Evolutionary conservation across 2,113 vertebrate genomes (phyloP).

Genomic region (Globicephala melas): DNA sequence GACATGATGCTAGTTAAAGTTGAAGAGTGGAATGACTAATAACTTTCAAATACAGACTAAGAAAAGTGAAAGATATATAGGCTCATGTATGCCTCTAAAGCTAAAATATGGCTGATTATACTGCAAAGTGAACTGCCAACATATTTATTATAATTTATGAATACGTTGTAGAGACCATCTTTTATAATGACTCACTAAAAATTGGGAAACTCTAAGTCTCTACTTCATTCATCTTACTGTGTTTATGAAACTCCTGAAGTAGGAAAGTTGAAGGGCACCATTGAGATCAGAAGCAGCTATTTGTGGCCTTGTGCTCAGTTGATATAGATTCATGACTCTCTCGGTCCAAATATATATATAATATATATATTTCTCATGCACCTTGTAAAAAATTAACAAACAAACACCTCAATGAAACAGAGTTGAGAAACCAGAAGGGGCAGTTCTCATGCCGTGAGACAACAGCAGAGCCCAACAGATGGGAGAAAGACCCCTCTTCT

Average conservation of each 20-base stretch:
- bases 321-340: not conserved
- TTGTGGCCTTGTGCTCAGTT: too few relatives aligned
- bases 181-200: constrained; percentile 10
- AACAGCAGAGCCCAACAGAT: not conserved
- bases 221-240: not conserved
- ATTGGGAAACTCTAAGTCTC: not conserved
- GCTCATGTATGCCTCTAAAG: not conserved
- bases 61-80: not conserved
- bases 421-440: not conserved
- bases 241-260: not conserved
- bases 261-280: not conserved
- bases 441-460: not conserved
- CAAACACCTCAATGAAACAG: not conserved
- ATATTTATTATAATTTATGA: constrained; percentile 37
- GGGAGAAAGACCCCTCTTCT: not conserved
- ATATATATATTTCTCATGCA: not conserved
- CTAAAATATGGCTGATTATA: not conserved
- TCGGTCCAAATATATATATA: not conserved
- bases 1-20: not conserved
- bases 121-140: not conserved
- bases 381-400: not conserved
- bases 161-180: not conserved
- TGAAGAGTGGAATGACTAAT: not conserved
- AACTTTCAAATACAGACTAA: not conserved
- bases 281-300: not conserved